Evolutionary conservation across 1,140 invertebrate species (phyloP).

Genomic region (Lineus longissimus): DNA sequence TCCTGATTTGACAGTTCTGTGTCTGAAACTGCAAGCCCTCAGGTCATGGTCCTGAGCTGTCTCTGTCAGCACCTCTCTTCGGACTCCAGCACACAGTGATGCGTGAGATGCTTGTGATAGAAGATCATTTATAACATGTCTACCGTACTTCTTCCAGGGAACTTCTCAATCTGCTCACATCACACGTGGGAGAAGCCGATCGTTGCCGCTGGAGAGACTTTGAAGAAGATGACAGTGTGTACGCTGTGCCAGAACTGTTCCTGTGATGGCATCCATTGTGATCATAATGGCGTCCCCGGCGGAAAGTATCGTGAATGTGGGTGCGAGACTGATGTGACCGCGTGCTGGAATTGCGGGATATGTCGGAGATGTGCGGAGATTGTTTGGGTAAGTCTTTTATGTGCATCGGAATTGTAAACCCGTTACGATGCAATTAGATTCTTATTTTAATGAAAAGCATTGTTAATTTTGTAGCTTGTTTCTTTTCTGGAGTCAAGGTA

Average conservation of each 20-base stretch:
- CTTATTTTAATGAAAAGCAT: too few relatives aligned
- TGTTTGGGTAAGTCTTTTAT: slow-evolving; percentile 34
- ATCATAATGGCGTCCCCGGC: slow-evolving; percentile 32
- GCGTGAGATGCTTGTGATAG: too few relatives aligned
- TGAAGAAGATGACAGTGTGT: slow-evolving; percentile 30
- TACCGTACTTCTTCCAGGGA: slow-evolving; percentile 27
- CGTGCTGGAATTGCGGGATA: slow-evolving; percentile 40
- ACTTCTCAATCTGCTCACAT: slow-evolving; percentile 37
- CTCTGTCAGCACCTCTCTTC: too few relatives aligned
- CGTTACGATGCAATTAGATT: too few relatives aligned
- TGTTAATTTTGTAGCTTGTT: too few relatives aligned
- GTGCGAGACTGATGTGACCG: slow-evolving; percentile 31
- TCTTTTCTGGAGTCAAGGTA: too few relatives aligned
- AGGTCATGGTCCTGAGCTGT: too few relatives aligned
- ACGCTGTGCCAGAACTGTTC: slow-evolving; percentile 42
- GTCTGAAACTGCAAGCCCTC: too few relatives aligned
- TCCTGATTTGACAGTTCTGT: too few relatives aligned
- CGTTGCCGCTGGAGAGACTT: slow-evolving; percentile 7
- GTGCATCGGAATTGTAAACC: too few relatives aligned
- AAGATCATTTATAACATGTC: background rate
- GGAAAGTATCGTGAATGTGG: slow-evolving; percentile 29
- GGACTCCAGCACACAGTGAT: too few relatives aligned
- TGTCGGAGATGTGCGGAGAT: slow-evolving; percentile 37
- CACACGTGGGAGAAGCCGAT: slow-evolving; percentile 28
- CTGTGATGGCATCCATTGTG: slow-evolving; percentile 31